Evolutionary conservation across 1,140 invertebrate genomes (phyloP), one percentile per base, ranked within the genome.

Genomic region (Rhizoglyphus robini): DNA sequence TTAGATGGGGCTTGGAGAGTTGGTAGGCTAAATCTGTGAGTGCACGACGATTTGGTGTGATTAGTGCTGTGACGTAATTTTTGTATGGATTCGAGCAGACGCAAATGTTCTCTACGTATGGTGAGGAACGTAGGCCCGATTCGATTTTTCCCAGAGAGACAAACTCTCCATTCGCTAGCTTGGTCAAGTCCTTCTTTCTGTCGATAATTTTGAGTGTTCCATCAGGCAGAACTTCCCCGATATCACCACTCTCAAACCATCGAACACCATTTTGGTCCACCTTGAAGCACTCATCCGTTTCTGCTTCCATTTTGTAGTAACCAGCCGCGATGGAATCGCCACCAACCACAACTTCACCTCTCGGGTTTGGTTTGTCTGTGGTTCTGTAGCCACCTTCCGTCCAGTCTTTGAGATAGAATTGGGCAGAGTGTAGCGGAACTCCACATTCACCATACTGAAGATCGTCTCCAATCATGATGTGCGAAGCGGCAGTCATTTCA

Each of bases 211-310:
- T 90, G 46, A 99, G 83, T 71, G 85, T 87, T 46, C 96, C 96
- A 78, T 98, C 92, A 27, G 81, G 77, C 48, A 94, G 86, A 67
- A 96, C 78, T 80, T 96, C 90, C 5, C 87, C 94, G 78, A 99
- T 91, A 77, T 99, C 96, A 3, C 96, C 96, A 54, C 90, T 93
- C 70, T 85, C 86, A 77, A 99, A 98, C 88, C 92, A 96, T 66
- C 87, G 79, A 68, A 81, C 82, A 0, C 88, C 89, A 70, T 88
- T 81, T 70, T 84, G 60, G n/a, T 85, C 83, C 65, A 86, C 27
- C 15, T 58, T 85, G 78, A 96, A 99, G 69, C 95, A 91, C 75
- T 96, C 91, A 62, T 83, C 82, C 0, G 91, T 92, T 77, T 92
- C 90, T 54, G 86, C 84, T 4, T 84, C 81, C 65, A 93, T 83